phyloP scores from a whole-genome alignment of 2,113 vertebrate species.

The Gobiocypris rarus region DNA sequence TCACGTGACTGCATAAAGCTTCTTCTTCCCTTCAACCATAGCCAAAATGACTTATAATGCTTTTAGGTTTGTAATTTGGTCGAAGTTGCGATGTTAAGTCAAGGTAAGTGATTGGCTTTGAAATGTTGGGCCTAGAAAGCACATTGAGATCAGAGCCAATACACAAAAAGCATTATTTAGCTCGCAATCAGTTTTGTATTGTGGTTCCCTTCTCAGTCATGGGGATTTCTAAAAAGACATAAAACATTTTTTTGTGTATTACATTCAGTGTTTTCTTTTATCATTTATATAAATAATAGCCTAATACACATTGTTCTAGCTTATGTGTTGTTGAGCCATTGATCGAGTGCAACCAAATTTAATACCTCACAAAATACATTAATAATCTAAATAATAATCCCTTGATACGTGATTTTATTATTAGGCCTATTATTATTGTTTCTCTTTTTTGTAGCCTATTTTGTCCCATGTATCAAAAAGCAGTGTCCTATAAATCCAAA shows the following conservation, averaged over 20 bases:
- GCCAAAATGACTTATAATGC: neutral
- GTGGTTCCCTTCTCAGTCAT: too few species aligned
- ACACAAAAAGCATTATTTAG: neutral
- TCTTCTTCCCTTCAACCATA: neutral
- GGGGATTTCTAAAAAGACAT: too few species aligned
- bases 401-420: neutral
- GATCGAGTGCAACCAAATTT: neutral
- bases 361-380: neutral
- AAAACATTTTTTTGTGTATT: too few species aligned
- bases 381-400: neutral
- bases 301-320: neutral
- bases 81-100: neutral
- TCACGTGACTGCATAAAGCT: constrained; percentile 33
- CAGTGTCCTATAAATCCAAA: neutral
- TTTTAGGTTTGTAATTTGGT: neutral
- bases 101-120: neutral
- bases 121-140: neutral
- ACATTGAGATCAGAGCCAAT: neutral
- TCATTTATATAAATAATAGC: neutral
- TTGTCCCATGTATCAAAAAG: neutral
- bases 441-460: neutral
- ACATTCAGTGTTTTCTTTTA: neutral
- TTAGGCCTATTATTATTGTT: neutral
- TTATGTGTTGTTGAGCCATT: neutral
- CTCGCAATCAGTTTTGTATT: neutral